Evolutionary conservation across 1,140 invertebrate species (phyloP), one percentile per base, ranked within the genome.

Genomic region (Agraylea sexmaculata): DNA sequence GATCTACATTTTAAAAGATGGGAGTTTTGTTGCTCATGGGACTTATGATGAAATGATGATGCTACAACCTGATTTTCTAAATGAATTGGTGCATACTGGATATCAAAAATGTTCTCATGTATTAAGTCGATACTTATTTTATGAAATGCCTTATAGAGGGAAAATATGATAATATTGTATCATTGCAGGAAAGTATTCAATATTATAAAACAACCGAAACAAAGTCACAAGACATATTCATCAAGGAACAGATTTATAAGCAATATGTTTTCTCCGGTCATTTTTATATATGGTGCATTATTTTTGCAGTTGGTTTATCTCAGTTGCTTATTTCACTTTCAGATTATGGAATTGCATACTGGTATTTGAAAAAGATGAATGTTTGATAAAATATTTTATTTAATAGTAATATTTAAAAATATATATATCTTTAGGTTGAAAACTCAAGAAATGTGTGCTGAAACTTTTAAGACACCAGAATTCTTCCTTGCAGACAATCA

Each of bases 311-410:
- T 35, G 13, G 13, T 32, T 7, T 36, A 7, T 36, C n/a, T 8
- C 11, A 36, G 11, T 7, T 27, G 7, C n/a, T 8, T 27, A n/a
- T 8, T 32, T 32, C 19, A 17, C 17, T 40, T 40, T 48, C 51
- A 49, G 52, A 60, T 56, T 61, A 66, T 56, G 50, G 54, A 43
- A 13, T 38, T 62, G 17, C 54, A 60, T 61, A 62, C 41, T 80
- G 76, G 77, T 43, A 40, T 16, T 22, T 17, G 2, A n/a, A 19
- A 16, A 41, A 8, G 12, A 2, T 31, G 19, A 39, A 29, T 46
- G 15, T 19, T 17, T 13, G 35, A 29, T 36, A 45, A 42, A 30
- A 45, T 21, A 19, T 44, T 18, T 22, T 11, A 18, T 13, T 30
- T 2, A n/a, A 31, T 19, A 37, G 3, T 37, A n/a, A 15, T 21